Percentiles rank a stretch among this genome's conserved stretches.
These are phyloP conservation scores for Platichthys flesus DNA, from an alignment of 2,113 vertebrate genomes.

Conservation along the genomic window DNA sequence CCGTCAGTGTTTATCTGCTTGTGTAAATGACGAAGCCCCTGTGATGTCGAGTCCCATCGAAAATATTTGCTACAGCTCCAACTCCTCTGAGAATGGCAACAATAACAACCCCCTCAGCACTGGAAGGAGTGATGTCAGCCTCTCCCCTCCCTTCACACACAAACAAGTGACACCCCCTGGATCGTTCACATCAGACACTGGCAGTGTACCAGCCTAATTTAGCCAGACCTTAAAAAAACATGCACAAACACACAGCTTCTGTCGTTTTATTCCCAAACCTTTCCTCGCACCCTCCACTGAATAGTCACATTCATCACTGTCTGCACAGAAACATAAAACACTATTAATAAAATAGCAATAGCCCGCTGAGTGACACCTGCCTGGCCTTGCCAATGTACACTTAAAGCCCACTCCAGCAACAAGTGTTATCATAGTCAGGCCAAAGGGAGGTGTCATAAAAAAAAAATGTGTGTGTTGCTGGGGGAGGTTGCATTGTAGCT, in stretches of 20 bases:
- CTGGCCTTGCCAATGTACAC: constrained; percentile 65
- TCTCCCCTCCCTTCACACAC: constrained; percentile 28
- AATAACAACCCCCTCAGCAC: constrained; percentile 64
- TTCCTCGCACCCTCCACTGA: constrained; percentile 53
- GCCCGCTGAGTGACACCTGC: constrained; percentile 71
- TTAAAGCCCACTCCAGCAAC: constrained; percentile 38
- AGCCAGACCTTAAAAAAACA: constrained; percentile 29
- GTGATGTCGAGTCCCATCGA: constrained; percentile 51
- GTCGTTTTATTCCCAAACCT: constrained; percentile 44
- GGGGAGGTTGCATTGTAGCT: background rate
- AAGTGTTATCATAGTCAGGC: constrained; percentile 68
- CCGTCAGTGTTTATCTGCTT: constrained; percentile 13
- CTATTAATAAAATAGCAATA: constrained; percentile 67
- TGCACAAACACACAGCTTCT: constrained; percentile 45
- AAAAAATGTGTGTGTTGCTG: constrained; percentile 7
- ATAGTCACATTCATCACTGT: constrained; percentile 72
- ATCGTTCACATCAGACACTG: constrained; percentile 64
- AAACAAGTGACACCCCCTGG: constrained; percentile 50
- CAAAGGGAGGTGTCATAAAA: constrained; percentile 57
- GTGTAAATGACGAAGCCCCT: constrained; percentile 55
- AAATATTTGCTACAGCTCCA: constrained; percentile 33
- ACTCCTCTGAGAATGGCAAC: constrained; percentile 52
- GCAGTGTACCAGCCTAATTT: constrained; percentile 26
- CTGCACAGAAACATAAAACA: constrained; percentile 62
- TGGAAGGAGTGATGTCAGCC: constrained; percentile 79